These are phyloP conservation scores for Anadara kagoshimensis DNA, from an alignment of 1,140 invertebrate species.

Conservation along the genomic window DNA sequence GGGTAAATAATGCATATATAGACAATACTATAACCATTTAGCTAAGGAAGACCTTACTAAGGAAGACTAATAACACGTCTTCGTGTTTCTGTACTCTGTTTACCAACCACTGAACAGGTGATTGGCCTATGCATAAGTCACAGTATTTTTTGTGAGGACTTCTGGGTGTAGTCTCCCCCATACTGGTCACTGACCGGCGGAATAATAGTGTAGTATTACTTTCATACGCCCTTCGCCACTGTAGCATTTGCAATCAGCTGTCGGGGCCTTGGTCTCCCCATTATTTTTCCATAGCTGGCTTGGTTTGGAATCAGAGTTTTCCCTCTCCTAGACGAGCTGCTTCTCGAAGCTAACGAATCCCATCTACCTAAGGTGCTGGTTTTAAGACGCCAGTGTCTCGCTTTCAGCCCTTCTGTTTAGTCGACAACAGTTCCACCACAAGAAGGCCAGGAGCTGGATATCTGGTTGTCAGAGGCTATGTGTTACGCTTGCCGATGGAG, in stretches of 20 bases:
- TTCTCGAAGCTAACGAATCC: conserved; percentile 11
- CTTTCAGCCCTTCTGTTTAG: conserved; percentile 7
- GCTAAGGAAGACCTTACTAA: too few species aligned
- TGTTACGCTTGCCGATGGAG: too few species aligned
- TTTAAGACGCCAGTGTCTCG: conserved; percentile 23
- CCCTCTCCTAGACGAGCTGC: too few species aligned
- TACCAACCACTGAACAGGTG: conserved; percentile 4
- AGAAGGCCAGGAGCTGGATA: conserved; percentile 9
- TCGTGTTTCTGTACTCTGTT: neutral
- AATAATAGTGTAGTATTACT: conserved; percentile 4
- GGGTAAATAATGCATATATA: too few species aligned
- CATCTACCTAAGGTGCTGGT: conserved; percentile 13
- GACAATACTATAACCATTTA: too few species aligned
- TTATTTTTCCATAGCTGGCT: too few species aligned
- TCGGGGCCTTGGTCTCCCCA: conserved; percentile 23
- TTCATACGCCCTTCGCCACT: conserved; percentile 7
- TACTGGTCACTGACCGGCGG: conserved; percentile 20
- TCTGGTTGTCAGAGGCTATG: too few species aligned
- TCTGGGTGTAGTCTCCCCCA: conserved; percentile 2
- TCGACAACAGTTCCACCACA: conserved; percentile 17
- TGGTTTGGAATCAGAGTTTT: too few species aligned
- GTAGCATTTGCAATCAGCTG: conserved; percentile 8
- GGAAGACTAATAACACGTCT: too few species aligned
- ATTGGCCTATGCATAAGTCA: conserved; percentile 17
- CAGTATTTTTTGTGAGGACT: too few species aligned